These are phyloP conservation scores for Ornithoptera alexandrae DNA, from an alignment of 2,888 invertebrate species.

Conservation along the genomic window DNA sequence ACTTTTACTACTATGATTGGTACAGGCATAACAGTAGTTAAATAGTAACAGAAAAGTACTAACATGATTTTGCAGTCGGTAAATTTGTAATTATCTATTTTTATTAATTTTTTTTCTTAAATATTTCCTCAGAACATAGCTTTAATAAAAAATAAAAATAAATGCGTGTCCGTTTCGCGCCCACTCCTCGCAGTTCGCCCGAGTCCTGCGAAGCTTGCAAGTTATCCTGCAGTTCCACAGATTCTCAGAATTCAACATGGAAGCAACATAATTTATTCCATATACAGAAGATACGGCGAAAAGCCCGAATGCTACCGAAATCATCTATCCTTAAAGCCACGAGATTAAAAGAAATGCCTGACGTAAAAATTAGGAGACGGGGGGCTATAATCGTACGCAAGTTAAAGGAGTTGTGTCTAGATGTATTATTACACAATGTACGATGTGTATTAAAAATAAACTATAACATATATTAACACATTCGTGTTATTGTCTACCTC, in stretches of 20 bases:
- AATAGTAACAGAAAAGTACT: background rate
- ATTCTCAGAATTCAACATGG: constrained; percentile 32
- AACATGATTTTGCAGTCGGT: background rate
- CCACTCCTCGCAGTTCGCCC: constrained; percentile 57
- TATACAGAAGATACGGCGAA: constrained; percentile 16
- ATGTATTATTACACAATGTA: constrained; percentile 79
- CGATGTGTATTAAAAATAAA: constrained; percentile 1
- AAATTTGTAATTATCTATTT: too few relatives aligned
- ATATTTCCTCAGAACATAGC: background rate
- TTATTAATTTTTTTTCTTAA: background rate
- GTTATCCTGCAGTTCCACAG: constrained; percentile 35
- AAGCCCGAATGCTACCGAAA: constrained; percentile 27
- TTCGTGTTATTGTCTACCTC: background rate
- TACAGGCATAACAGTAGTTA: too few relatives aligned
- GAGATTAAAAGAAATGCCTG: constrained; percentile 41
- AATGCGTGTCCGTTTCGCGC: constrained; percentile 69
- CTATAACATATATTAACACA: background rate
- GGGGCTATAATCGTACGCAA: constrained; percentile 51
- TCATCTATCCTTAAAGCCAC: constrained; percentile 40
- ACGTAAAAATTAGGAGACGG: constrained; percentile 34
- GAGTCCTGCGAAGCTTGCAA: constrained; percentile 41
- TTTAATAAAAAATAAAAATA: background rate
- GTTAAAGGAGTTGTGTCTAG: constrained; percentile 78
- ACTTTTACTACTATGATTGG: background rate
- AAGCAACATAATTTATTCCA: constrained; percentile 32